Evolutionary conservation across 2,797 vertebrate genomes (phyloP), one percentile per base, ranked within the genome.

Genomic region (Oophaga sylvatica): DNA sequence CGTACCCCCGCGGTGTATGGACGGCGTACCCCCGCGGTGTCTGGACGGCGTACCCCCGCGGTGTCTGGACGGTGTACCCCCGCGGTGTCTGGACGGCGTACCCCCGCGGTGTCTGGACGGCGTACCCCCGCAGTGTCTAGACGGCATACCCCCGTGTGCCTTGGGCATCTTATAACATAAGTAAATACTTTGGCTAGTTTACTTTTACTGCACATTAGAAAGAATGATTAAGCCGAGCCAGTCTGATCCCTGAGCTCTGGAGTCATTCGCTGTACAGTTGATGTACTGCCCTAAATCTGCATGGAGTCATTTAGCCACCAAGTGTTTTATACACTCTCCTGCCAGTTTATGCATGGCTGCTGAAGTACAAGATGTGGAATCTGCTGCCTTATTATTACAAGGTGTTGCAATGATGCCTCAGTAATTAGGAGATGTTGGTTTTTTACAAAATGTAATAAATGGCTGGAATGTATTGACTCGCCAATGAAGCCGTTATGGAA

Each of bases 141-240:
- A 19, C 59, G 2, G 16, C 56, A 26, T 53, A 29, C 70, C 77
- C 68, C 62, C 62, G 13, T 41, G 79, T 67, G 83, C 77, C 83
- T 75, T 75, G 83, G 82, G 67, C 75, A 84, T 84, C 76, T 88
- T 85, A 41, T 57, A 81, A 35, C 63, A 75, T 88, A 88, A 85
- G 81, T 85, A 81, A 88, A 88, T 80, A 85, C 70, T 80, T 85
- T 60, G 60, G 56, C 83, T 85, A 81, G 77, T 85, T 88, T 88
- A 68, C 71, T 87, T 84, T 88, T 84, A 88, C 59, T 76, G 20
- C 83, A 10, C 84, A 67, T 76, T 85, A 85, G 56, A 85, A 84
- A 63, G 57, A 85, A 88, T 76, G 87, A 85, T 85, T 88, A 88
- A 81, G 56, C 76, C 77, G 85, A 88, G 59, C 53, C 83, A 57